phyloP scores from a whole-genome alignment of 2,888 invertebrate genomes.

The Cremastobaeus sp. region DNA sequence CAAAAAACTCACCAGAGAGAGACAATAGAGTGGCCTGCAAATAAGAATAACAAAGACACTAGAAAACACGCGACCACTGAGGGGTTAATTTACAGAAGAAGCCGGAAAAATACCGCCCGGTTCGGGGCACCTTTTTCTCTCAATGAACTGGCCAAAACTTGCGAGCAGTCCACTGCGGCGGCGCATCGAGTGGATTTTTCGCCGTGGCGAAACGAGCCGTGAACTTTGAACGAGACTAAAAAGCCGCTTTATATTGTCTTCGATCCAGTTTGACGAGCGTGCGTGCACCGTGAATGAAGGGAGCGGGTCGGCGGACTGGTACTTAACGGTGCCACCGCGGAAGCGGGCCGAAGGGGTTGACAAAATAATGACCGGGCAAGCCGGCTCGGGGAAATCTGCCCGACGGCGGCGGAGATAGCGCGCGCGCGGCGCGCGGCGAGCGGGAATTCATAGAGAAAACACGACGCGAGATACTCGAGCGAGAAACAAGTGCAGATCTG shows the following conservation, averaged over 20 bases:
- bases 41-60: no score
- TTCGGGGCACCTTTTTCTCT: no score
- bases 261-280: constrained; percentile 52
- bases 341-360: constrained; percentile 48
- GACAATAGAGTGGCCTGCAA: no score
- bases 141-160: no score
- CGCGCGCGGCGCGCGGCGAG: constrained; percentile 44
- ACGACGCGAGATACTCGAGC: constrained; percentile 59
- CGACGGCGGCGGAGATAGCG: constrained; percentile 19
- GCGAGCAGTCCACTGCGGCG: no score
- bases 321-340: constrained; percentile 47
- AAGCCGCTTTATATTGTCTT: constrained; percentile 27
- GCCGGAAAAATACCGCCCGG: no score
- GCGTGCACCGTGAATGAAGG: constrained; percentile 42
- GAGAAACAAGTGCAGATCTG: constrained; percentile 73
- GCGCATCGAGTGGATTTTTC: constrained; percentile 38
- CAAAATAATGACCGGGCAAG: constrained; percentile 55
- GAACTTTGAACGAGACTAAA: constrained; percentile 25
- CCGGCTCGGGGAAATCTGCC: not conserved
- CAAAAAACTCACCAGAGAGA: no score
- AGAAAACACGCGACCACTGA: no score
- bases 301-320: constrained; percentile 10
- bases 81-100: no score
- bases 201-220: constrained; percentile 26
- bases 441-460: constrained; percentile 59